Evolutionary conservation across 1,140 invertebrate genomes (phyloP).

Genomic region (Drosophila neocordata): DNA sequence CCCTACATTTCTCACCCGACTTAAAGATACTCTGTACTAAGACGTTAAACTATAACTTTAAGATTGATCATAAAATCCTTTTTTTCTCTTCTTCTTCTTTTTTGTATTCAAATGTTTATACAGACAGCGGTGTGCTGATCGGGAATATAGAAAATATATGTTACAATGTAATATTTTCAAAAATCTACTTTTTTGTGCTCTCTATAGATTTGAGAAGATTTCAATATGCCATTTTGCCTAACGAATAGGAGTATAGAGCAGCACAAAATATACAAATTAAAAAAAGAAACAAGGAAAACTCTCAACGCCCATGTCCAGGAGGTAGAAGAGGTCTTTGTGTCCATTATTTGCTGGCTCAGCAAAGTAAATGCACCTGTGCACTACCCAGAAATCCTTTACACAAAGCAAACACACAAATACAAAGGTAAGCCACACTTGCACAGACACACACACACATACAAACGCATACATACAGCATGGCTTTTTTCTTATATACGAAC

Average conservation of each 20-base stretch:
- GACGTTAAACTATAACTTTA: too few relatives aligned
- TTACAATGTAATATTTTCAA: too few relatives aligned
- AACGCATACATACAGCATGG: conserved; percentile 2
- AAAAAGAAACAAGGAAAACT: conserved; percentile 58
- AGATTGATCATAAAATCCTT: too few relatives aligned
- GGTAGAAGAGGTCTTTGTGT: conserved; percentile 30
- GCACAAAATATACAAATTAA: conserved; percentile 61
- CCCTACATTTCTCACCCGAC: background rate
- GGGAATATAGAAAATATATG: too few relatives aligned
- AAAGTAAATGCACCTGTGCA: conserved; percentile 72
- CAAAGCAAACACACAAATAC: conserved; percentile 64
- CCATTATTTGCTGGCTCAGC: conserved; percentile 65
- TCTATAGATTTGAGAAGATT: too few relatives aligned
- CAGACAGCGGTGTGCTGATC: too few relatives aligned
- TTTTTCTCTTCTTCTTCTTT: too few relatives aligned
- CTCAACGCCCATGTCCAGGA: conserved; percentile 45
- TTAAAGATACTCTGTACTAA: background rate
- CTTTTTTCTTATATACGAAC: conserved; percentile 47
- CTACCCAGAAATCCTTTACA: conserved; percentile 65
- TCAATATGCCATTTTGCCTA: too few relatives aligned
- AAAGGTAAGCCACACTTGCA: conserved; percentile 16
- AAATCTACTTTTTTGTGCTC: too few relatives aligned
- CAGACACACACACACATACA: conserved; percentile 28
- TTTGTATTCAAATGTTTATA: too few relatives aligned
- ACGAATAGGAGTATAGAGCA: background rate